A percentile compares a stretch with the other conserved stretches of the same genome.
Evolutionary conservation across 2,113 vertebrate genomes (phyloP).

Genomic region (Oxyura jamaicensis): DNA sequence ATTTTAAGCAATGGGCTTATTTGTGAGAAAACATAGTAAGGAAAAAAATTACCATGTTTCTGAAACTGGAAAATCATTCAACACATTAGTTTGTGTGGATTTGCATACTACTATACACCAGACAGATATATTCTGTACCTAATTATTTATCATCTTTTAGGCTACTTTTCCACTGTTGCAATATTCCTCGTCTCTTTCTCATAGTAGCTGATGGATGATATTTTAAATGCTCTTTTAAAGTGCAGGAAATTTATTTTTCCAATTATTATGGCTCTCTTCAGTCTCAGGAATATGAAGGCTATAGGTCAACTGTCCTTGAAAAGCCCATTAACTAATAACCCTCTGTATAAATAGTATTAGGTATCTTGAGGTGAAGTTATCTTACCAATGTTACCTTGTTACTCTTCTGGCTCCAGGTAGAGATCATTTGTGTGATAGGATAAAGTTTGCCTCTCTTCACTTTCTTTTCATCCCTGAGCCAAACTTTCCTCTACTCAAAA

Average conservation of each 20-base stretch:
- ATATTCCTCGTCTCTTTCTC: not conserved
- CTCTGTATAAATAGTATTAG: not conserved
- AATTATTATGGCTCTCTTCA: not conserved
- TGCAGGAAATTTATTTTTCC: not conserved
- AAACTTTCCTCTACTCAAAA: not conserved
- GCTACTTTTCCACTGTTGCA: not conserved
- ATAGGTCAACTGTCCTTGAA: not conserved
- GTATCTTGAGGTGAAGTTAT: not conserved
- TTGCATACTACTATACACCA: not conserved
- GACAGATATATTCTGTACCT: not conserved
- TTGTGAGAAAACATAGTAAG: not conserved
- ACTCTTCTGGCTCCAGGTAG: not conserved
- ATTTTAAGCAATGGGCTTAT: conserved; percentile 1
- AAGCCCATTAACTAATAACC: not conserved
- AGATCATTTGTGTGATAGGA: not conserved
- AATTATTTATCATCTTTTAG: not conserved
- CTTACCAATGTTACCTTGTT: not conserved
- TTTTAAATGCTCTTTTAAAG: not conserved
- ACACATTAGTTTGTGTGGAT: not conserved
- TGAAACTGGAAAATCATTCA: not conserved
- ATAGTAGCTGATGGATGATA: not conserved
- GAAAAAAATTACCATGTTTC: not conserved
- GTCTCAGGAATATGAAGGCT: not conserved
- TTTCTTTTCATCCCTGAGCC: not conserved
- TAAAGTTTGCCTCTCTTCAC: not conserved